A percentile compares a stretch with the other conserved stretches of the same genome.
Conservation (phyloP, 2,113 vertebrate genomes). For the Amia ocellicauda region DNA sequence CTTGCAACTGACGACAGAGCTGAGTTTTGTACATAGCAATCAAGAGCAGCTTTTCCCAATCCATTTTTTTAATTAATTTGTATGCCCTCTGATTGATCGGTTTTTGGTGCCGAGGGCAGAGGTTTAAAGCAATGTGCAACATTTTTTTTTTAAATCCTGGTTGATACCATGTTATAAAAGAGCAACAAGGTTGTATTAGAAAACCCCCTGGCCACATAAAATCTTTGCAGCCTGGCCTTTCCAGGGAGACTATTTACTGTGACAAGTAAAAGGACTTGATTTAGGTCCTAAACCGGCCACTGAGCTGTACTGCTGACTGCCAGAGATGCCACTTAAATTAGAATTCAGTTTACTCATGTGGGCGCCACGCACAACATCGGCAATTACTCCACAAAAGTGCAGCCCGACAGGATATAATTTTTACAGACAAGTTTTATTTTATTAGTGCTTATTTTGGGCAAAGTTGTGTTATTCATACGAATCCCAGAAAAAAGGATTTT, state of each 20-base stretch:
- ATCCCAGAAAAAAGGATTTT: slow-evolving; percentile 1
- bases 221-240: background rate
- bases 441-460: slow-evolving; percentile 8
- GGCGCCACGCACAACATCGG: slow-evolving; percentile 52
- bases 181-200: background rate
- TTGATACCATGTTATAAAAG: background rate
- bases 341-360: slow-evolving; percentile 52
- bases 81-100: background rate
- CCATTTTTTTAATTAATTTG: background rate
- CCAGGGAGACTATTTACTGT: background rate
- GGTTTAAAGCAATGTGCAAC: background rate
- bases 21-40: background rate
- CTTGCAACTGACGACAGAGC: background rate
- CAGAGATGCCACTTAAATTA: slow-evolving; percentile 65
- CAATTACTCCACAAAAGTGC: background rate
- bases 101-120: background rate
- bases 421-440: slow-evolving; percentile 6
- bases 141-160: background rate
- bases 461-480: background rate
- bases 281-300: background rate
- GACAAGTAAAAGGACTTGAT: background rate
- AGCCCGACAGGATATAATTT: slow-evolving; percentile 3
- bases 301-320: background rate
- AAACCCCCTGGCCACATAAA: background rate
- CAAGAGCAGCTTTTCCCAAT: background rate